A percentile compares a stretch with the other conserved stretches of the same genome.
Evolutionary conservation across 2,797 vertebrate species (phyloP).

Genomic region (Helarctos malayanus): DNA sequence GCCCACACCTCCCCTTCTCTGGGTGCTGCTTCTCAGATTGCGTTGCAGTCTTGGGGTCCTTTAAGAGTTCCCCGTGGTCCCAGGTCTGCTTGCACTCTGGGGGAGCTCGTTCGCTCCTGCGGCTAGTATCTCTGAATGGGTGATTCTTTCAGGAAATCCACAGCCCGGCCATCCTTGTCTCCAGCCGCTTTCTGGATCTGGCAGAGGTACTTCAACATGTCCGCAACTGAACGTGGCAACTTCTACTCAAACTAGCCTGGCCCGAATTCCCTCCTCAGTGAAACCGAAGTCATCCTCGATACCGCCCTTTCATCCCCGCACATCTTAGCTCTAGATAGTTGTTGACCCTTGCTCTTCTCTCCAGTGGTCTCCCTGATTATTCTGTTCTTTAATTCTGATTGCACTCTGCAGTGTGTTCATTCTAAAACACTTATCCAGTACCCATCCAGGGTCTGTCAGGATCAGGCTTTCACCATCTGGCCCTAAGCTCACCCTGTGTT

Average conservation of each 20-base stretch:
- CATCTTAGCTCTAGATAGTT: background rate
- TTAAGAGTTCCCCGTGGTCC: background rate
- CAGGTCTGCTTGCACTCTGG: background rate
- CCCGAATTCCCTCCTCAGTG: background rate
- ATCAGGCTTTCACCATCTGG: background rate
- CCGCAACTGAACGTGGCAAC: background rate
- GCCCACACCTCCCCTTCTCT: background rate
- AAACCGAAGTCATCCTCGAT: background rate
- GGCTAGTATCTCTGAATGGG: background rate
- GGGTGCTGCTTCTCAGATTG: background rate
- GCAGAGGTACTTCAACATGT: background rate
- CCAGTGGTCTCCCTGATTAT: background rate
- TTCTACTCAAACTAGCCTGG: background rate
- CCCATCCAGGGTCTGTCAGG: too few species aligned
- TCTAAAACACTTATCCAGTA: background rate
- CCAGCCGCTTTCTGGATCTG: background rate
- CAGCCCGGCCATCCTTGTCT: background rate
- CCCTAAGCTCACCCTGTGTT: background rate
- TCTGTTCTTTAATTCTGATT: background rate
- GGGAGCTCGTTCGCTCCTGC: background rate
- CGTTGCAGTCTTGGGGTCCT: background rate
- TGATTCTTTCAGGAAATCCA: background rate
- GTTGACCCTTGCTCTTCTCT: background rate
- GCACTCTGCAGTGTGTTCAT: background rate
- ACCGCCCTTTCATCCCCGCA: background rate